These are phyloP conservation scores for Marronus borbonicus DNA, from an alignment of 2,888 invertebrate genomes.

Conservation along the genomic window DNA sequence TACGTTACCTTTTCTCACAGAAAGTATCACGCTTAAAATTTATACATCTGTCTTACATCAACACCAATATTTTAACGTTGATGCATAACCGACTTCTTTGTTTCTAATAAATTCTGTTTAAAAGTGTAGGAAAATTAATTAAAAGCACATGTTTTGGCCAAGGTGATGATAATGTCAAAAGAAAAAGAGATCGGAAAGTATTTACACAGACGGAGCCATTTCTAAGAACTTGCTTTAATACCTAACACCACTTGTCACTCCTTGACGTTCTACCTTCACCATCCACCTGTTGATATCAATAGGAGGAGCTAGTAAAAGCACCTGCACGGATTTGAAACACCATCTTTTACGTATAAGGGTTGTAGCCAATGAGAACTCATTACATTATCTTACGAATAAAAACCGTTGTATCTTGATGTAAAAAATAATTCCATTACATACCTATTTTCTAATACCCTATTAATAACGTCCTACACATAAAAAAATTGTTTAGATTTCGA, in stretches of 20 bases:
- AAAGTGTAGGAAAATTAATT: conserved; percentile 4
- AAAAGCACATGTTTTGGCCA: conserved; percentile 15
- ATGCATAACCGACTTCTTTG: conserved; percentile 19
- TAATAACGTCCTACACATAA: too few species aligned
- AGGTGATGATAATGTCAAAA: background rate
- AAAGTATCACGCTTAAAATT: conserved; percentile 23
- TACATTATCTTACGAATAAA: background rate
- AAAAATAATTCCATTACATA: too few species aligned
- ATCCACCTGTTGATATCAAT: conserved; percentile 42
- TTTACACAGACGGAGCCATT: conserved; percentile 6
- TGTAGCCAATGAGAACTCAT: conserved; percentile 25
- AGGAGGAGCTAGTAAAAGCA: conserved; percentile 28
- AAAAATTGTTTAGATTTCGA: too few species aligned
- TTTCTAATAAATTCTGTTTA: background rate
- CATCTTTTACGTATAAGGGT: conserved; percentile 29
- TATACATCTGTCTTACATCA: conserved; percentile 49
- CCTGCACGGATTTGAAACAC: conserved; percentile 42
- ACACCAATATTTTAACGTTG: conserved; percentile 43
- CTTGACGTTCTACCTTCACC: conserved; percentile 28
- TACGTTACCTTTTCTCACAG: conserved; percentile 28
- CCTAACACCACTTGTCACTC: conserved; percentile 31
- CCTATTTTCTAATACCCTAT: too few species aligned
- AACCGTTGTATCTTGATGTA: too few species aligned
- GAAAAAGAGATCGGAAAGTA: background rate
- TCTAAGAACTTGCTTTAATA: background rate